Conservation (phyloP, 2,113 vertebrate genomes). For the Cranoglanis bouderius region DNA sequence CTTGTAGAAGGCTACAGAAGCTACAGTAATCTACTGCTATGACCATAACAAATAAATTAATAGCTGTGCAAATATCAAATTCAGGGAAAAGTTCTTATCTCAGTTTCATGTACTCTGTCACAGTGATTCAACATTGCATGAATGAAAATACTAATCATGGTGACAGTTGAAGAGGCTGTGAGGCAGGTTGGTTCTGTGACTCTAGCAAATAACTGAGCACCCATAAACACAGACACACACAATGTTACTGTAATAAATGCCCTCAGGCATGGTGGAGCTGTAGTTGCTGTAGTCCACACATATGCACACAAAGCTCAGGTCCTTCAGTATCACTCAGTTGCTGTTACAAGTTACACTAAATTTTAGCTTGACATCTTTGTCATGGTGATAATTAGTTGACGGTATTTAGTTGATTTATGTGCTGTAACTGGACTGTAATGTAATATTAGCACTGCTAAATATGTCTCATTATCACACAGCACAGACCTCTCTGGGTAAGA, state of each 20-base stretch:
- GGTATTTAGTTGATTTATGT: not conserved
- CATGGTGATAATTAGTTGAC: not conserved
- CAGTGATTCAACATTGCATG: not conserved
- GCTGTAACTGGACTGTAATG: not conserved
- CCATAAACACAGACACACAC: slow-evolving; percentile 2
- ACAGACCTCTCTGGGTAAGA: slow-evolving; percentile 30
- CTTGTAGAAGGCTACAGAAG: not conserved
- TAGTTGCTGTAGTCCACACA: not conserved
- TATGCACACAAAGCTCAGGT: not conserved
- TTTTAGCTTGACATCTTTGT: slow-evolving; percentile 12
- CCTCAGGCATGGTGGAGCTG: not conserved
- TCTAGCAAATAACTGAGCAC: slow-evolving; percentile 5
- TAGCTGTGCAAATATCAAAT: not conserved
- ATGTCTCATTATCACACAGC: slow-evolving; percentile 12
- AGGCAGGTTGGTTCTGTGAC: not conserved
- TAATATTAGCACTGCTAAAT: slow-evolving; percentile 28
- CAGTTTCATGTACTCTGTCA: not conserved
- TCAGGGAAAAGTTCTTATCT: not conserved
- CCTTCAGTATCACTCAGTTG: not conserved
- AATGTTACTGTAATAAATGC: slow-evolving; percentile 21
- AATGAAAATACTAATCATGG: not conserved
- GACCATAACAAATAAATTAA: not conserved
- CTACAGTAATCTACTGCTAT: not conserved
- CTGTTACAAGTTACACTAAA: not conserved
- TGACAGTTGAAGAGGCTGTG: not conserved